A percentile compares a stretch with the other conserved stretches of the same genome.
Evolutionary conservation across 2,113 vertebrate species (phyloP).

Genomic region (Struthio camelus): DNA sequence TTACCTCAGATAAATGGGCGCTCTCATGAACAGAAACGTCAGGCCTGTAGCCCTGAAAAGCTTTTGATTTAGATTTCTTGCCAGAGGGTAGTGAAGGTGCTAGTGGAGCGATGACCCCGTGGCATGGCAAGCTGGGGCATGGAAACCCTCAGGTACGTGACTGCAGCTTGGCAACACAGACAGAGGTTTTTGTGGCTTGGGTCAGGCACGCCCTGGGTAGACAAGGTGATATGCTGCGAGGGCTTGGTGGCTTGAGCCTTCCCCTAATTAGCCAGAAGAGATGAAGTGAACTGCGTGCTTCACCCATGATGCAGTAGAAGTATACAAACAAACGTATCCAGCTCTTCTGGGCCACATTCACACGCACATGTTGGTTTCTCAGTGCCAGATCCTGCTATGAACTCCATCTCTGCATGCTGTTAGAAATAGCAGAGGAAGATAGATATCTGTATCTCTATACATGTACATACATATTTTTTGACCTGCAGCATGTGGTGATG

Average conservation of each 20-base stretch:
- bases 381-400: conserved; percentile 50
- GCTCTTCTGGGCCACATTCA: conserved; percentile 34
- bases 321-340: neutral
- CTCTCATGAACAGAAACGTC: neutral
- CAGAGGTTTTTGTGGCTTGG: neutral
- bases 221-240: neutral
- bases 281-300: neutral
- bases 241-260: neutral
- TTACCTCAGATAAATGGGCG: neutral
- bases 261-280: neutral
- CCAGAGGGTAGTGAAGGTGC: neutral
- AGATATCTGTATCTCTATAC: neutral
- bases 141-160: neutral
- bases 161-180: neutral
- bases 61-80: neutral
- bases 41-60: neutral
- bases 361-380: conserved; percentile 1
- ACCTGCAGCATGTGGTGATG: neutral
- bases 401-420: neutral
- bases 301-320: neutral
- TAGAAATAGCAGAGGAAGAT: conserved; percentile 35
- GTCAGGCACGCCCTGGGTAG: neutral
- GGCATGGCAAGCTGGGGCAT: neutral
- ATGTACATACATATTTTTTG: neutral
- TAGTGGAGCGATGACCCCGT: neutral